Conservation (phyloP, 2,888 invertebrate genomes). For the Campoletis raptor region DNA sequence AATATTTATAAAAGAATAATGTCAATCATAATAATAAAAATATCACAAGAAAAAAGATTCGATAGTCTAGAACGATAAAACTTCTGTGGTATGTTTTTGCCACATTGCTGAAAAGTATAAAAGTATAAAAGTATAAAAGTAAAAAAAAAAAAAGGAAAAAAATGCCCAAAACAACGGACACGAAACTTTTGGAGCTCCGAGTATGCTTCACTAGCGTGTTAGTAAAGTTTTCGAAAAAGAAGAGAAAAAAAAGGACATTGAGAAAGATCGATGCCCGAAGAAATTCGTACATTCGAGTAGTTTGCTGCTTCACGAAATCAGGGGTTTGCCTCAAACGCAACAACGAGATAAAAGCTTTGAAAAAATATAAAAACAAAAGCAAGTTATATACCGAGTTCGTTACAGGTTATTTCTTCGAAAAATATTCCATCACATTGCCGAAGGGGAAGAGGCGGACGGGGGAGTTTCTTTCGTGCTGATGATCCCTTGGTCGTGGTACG, state of each 20-base stretch:
- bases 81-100: not conserved
- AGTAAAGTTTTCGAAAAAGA: not conserved
- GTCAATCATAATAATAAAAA: not conserved
- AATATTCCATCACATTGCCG: constrained; percentile 42
- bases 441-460: not conserved
- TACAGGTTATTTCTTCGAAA: constrained; percentile 40
- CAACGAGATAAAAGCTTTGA: constrained; percentile 36
- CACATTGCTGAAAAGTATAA: not conserved
- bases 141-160: not conserved
- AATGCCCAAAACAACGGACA: not conserved
- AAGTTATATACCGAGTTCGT: not conserved
- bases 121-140: not conserved
- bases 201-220: not conserved
- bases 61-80: not conserved
- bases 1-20: not conserved
- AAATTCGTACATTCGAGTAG: constrained; percentile 32
- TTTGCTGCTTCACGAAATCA: constrained; percentile 32
- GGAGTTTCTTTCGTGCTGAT: constrained; percentile 51
- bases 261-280: constrained; percentile 39
- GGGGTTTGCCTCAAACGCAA: constrained; percentile 22
- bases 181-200: constrained; percentile 15
- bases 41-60: not conserved
- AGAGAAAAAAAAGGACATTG: constrained; percentile 25
- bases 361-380: constrained; percentile 17
- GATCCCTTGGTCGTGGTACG: constrained; percentile 54